Percentiles rank a stretch among this genome's conserved stretches.
Evolutionary conservation across 2,113 vertebrate genomes (phyloP).

Genomic region (Ailuropoda melanoleuca): DNA sequence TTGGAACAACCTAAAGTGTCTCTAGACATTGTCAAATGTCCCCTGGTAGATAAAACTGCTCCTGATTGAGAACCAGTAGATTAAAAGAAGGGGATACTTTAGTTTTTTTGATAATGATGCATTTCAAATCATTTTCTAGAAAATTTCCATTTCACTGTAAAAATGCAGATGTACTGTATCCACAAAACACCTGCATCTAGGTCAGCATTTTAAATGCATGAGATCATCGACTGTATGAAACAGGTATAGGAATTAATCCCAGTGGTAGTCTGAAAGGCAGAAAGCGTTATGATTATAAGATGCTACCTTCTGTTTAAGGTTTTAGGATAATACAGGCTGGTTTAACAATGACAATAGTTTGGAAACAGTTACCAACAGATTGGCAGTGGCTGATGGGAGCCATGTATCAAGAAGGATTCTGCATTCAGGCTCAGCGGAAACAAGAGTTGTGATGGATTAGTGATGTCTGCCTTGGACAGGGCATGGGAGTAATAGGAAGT

Average conservation of each 20-base stretch:
- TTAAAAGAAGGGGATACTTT: neutral
- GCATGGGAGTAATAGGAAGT: neutral
- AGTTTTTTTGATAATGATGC: constrained; percentile 23
- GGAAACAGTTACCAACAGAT: constrained; percentile 41
- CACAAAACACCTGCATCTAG: neutral
- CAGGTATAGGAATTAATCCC: neutral
- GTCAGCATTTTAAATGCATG: constrained; percentile 42
- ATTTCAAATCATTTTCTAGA: constrained; percentile 27
- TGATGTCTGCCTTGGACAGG: constrained; percentile 8
- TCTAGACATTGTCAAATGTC: neutral
- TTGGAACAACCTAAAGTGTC: neutral
- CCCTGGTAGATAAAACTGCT: neutral
- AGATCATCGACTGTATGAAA: constrained; percentile 20
- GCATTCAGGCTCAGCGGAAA: constrained; percentile 18
- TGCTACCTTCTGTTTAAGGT: constrained; percentile 1
- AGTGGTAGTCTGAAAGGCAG: constrained; percentile 11
- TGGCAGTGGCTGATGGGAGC: neutral
- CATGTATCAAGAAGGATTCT: neutral
- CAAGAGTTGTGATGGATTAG: constrained; percentile 42
- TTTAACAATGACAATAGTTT: constrained; percentile 31
- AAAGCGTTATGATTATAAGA: neutral
- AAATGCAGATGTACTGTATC: neutral
- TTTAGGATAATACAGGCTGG: constrained; percentile 6
- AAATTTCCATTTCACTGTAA: constrained; percentile 11
- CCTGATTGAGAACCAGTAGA: neutral